phyloP scores from a whole-genome alignment of 2,113 vertebrate species.

The Lagenorhynchus albirostris region DNA sequence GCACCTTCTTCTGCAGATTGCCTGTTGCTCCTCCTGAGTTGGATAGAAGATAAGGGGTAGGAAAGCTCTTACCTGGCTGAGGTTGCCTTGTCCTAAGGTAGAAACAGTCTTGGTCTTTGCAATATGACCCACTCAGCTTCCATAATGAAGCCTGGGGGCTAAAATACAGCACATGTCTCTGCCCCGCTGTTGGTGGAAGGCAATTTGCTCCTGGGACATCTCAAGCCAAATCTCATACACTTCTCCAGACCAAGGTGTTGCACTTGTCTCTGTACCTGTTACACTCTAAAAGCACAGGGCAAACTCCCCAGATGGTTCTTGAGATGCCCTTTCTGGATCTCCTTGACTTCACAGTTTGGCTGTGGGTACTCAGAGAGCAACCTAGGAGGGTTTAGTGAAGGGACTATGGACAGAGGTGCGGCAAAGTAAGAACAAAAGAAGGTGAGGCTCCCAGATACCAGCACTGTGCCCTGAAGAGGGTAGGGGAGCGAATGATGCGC shows the following conservation, averaged over 20 bases:
- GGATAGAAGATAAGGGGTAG: not conserved
- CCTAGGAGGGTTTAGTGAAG: not conserved
- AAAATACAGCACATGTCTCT: not conserved
- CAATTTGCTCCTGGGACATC: not conserved
- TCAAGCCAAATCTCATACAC: not conserved
- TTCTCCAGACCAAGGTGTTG: not conserved
- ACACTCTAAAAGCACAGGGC: not conserved
- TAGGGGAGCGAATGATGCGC: not conserved
- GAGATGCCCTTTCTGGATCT: not conserved
- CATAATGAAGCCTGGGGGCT: not conserved
- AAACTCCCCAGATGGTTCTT: not conserved
- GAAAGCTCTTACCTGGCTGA: not conserved
- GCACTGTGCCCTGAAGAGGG: not conserved
- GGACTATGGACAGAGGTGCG: not conserved
- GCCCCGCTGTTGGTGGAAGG: not conserved
- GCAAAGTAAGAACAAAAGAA: not conserved
- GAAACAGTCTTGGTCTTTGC: not conserved
- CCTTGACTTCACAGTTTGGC: not conserved
- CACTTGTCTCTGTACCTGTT: not conserved
- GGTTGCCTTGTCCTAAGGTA: not conserved
- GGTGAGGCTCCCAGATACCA: not conserved
- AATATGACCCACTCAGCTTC: not conserved
- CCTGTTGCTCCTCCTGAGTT: not conserved
- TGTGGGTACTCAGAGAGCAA: not conserved
- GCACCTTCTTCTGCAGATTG: not conserved